These are phyloP conservation scores for Acanthornis magna DNA, from an alignment of 2,797 vertebrate species.

Conservation along the genomic window DNA sequence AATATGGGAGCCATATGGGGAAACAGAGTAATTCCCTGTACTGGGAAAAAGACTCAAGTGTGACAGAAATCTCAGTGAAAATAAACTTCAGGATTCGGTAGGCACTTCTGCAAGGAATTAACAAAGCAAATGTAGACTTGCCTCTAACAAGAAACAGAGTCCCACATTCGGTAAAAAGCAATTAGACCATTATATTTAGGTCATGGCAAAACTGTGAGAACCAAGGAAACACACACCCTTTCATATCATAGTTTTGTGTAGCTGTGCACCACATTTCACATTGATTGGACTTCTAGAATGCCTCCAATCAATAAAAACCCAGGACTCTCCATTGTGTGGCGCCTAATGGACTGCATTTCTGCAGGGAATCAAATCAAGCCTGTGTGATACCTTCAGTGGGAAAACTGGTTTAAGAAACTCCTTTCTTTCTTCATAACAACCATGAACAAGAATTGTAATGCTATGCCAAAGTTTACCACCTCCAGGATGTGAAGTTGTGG, in stretches of 20 bases:
- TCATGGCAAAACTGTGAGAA: not conserved
- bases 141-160: constrained; percentile 1
- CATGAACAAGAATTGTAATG: not conserved
- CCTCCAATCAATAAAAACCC: not conserved
- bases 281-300: not conserved
- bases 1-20: not conserved
- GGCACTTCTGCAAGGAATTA: constrained; percentile 14
- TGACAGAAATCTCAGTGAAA: constrained; percentile 9
- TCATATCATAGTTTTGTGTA: not conserved
- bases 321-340: not conserved
- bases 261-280: not conserved
- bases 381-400: not conserved
- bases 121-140: not conserved
- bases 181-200: not conserved
- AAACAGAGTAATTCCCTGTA: not conserved
- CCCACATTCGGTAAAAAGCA: not conserved
- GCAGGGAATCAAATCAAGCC: not conserved
- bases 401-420: not conserved
- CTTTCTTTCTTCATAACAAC: not conserved
- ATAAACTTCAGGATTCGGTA: constrained; percentile 9
- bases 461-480: not conserved
- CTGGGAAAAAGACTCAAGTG: constrained; percentile 2
- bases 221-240: not conserved
- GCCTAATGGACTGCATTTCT: not conserved
- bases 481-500: not conserved